These are phyloP conservation scores for Hypselothyrea guttata DNA, from an alignment of 2,888 invertebrate genomes.

Conservation along the genomic window DNA sequence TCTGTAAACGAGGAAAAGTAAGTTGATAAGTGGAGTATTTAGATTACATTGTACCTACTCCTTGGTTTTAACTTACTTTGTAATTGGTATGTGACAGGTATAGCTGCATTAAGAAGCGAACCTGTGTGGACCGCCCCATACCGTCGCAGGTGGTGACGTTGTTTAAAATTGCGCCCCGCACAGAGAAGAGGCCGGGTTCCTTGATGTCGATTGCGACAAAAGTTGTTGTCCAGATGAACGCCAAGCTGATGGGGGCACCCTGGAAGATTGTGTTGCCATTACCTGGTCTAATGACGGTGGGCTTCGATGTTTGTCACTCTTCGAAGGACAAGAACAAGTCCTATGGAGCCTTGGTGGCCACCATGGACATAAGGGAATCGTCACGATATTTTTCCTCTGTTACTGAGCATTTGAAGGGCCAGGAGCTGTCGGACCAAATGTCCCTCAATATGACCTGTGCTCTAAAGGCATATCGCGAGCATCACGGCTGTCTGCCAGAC, in stretches of 20 bases:
- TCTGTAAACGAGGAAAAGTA: slow-evolving; percentile 87
- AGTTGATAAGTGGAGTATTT: background rate
- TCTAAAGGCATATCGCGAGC: slow-evolving; percentile 69
- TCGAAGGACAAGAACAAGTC: slow-evolving; percentile 86
- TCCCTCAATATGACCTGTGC: slow-evolving; percentile 84
- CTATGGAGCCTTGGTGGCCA: slow-evolving; percentile 91
- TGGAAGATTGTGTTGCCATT: slow-evolving; percentile 90
- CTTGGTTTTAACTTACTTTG: too few relatives aligned
- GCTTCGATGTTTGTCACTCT: slow-evolving; percentile 95
- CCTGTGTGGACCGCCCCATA: slow-evolving; percentile 88
- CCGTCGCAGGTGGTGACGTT: slow-evolving; percentile 86
- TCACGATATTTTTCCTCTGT: slow-evolving; percentile 89
- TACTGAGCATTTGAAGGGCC: slow-evolving; percentile 88
- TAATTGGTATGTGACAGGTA: slow-evolving; percentile 84
- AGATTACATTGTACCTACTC: too few relatives aligned
- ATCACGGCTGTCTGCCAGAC: slow-evolving; percentile 84
- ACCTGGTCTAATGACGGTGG: slow-evolving; percentile 89
- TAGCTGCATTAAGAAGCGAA: slow-evolving; percentile 93
- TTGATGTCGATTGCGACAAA: slow-evolving; percentile 94
- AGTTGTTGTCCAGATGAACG: slow-evolving; percentile 95
- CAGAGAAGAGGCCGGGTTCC: slow-evolving; percentile 63
- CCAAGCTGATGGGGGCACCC: slow-evolving; percentile 95
- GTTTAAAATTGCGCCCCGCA: slow-evolving; percentile 81
- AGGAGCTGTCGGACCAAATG: slow-evolving; percentile 90
- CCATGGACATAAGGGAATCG: slow-evolving; percentile 84